phyloP scores from a whole-genome alignment of 1,140 invertebrate genomes.

The Apis cerana region DNA sequence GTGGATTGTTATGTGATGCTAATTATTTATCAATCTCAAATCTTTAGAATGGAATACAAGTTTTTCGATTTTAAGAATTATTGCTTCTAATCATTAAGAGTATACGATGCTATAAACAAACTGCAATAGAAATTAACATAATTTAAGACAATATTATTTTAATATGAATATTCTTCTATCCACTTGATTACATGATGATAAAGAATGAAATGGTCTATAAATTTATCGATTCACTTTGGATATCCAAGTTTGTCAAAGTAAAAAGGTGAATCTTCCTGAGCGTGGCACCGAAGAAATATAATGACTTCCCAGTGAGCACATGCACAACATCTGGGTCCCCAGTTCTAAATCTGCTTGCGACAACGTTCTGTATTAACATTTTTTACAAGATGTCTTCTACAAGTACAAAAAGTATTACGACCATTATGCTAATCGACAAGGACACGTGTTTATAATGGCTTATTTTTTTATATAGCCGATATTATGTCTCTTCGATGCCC shows the following conservation, averaged over 20 bases:
- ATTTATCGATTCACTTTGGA: conserved; percentile 57
- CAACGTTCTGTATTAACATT: conserved; percentile 67
- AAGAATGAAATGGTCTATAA: conserved; percentile 19
- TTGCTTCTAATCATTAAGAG: no score
- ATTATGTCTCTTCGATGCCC: conserved; percentile 23
- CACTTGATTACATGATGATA: neutral
- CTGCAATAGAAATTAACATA: no score
- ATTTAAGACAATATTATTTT: neutral
- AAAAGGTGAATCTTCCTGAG: conserved; percentile 31
- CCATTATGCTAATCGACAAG: conserved; percentile 73
- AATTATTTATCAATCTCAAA: no score
- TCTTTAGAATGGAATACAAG: no score
- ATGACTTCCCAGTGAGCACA: conserved; percentile 59
- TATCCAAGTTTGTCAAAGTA: conserved; percentile 42
- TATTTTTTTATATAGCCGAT: conserved; percentile 68
- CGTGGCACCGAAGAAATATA: conserved; percentile 52
- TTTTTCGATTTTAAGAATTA: no score
- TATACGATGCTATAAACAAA: neutral
- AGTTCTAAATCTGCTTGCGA: conserved; percentile 59
- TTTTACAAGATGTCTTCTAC: conserved; percentile 50
- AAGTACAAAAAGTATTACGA: conserved; percentile 58
- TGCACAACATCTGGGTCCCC: conserved; percentile 65
- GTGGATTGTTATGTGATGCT: no score
- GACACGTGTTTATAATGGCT: conserved; percentile 74
- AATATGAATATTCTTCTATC: neutral